Evolutionary conservation across 1,140 invertebrate genomes (phyloP), one percentile per base, ranked within the genome.

Genomic region (Apolygus lucorum): DNA sequence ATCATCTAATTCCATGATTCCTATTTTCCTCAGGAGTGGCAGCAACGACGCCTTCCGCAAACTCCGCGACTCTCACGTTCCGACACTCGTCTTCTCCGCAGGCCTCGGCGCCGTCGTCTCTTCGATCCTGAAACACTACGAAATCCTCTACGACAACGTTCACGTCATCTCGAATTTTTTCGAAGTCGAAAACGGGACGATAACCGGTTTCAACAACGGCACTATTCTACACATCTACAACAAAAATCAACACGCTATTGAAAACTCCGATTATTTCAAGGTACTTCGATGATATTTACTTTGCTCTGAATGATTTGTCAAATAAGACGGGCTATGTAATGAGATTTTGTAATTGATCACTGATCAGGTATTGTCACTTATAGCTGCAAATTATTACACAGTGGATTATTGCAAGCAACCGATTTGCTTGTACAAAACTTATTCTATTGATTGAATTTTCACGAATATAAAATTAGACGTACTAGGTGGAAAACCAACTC

Each of bases 151-250:
- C n/a, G 79, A 86, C 1, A 92, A 96, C 81, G 88, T 95, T 70
- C 81, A 90, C 81, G 83, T 95, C 22, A 86, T 98, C 14, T 95
- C 94, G 2, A 98, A 98, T 79, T 96, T 94, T 79, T 84, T 97
- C 68, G 84, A 88, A 13, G 90, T 89, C 74, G 84, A 92, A 11
- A 77, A 88, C 65, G 90, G 84, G 28, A 76, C 82, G 25, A 79
- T 88, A 70, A 75, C 83, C 67, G 92, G 91, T 0, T 90, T 90
- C 76, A 42, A 42, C 27, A 83, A 87, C 73, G 84, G 86, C n/a
- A 84, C 85, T 11, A 81, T 92, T 1, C 94, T 97, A 68, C 88
- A 92, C 76, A 88, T 89, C 1, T 94, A 89, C 76, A 97, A 96
- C 76, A 98, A 97, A 79, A 95, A 95, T 77, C 90, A 95, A 77